A percentile compares a stretch with the other conserved stretches of the same genome.
These are phyloP conservation scores for Ophioninae sp. DNA, from an alignment of 2,888 invertebrate species.

Conservation along the genomic window DNA sequence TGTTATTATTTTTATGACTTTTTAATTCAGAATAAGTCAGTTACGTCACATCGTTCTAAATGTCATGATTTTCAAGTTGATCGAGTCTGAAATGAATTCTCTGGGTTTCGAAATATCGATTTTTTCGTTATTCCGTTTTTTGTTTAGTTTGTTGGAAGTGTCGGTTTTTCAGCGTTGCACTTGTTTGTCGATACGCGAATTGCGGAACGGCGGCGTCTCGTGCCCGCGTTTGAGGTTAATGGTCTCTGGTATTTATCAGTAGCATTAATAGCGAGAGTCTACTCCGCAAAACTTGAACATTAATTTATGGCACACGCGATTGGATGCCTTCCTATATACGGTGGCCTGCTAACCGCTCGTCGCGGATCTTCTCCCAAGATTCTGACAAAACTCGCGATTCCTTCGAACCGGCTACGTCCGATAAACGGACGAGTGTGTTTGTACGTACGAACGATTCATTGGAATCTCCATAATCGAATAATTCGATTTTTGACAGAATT, in stretches of 20 bases:
- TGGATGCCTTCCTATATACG: conserved; percentile 35
- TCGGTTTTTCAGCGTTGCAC: neutral
- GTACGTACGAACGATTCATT: neutral
- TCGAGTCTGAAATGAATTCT: too few species aligned
- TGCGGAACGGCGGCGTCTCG: neutral
- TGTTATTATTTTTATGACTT: too few species aligned
- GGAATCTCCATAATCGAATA: neutral
- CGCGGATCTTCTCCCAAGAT: neutral
- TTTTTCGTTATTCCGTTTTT: neutral
- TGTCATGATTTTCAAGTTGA: too few species aligned
- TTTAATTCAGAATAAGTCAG: too few species aligned
- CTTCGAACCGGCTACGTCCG: conserved; percentile 3
- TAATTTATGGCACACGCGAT: conserved; percentile 66
- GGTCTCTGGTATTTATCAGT: conserved; percentile 70
- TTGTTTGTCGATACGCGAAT: neutral
- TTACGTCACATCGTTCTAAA: too few species aligned
- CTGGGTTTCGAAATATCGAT: too few species aligned
- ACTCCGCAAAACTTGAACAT: conserved; percentile 62
- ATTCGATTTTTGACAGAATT: neutral
- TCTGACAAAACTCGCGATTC: conserved; percentile 1
- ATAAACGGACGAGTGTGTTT: neutral
- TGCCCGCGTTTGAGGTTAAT: conserved; percentile 63
- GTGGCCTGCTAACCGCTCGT: conserved; percentile 15
- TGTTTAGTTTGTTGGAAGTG: neutral
- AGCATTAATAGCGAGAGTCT: conserved; percentile 57